Base-by-base conservation (phyloP, 1,140 invertebrate genomes). In the Pantala flavescens region DNA sequence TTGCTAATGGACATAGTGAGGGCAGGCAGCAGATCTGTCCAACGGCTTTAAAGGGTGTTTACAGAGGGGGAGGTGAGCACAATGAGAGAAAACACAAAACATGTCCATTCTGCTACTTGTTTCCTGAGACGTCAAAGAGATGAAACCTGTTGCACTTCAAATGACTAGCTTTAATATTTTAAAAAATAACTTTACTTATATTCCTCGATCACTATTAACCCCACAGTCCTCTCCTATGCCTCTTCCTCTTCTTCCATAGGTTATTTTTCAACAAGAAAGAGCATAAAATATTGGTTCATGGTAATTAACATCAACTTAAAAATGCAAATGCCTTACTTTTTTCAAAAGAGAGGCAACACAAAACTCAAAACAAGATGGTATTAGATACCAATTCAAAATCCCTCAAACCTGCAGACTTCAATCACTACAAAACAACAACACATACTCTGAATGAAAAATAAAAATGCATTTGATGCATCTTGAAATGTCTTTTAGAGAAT, bases 121-220 rank as follows among this genome's bases (percentile, higher is more conserved):
- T 63, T 63, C 49, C 49, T 63, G 49, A 63, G 49, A 63, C 49
- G n/a, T 63, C 49, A 63, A 63, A 63, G 49, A 63, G 49, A 63
- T 63, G 49, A 63, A 21, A 63, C 49, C 49, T 63, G 49, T 63
- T 63, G 49, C 49, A 63, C 49, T 63, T 63, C 49, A 63, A 63
- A 63, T 63, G 49, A 63, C 49, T 63, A 63, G 49, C 49, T 63
- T 63, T 63, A 36, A 63, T 63, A 63, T 63, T 63, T 63, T 63
- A 63, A 63, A 63, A 63, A 63, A 63, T 63, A 63, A 63, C 49
- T 63, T 63, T 63, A 63, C 49, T 63, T 63, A 63, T 63, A 63
- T 63, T 63, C 49, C 49, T 63, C 49, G n/a, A 63, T 63, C 49
- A 63, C 49, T 63, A 63, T 63, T 16, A 63, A 63, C 49, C n/a